A percentile compares a stretch with the other conserved stretches of the same genome.
Conservation (phyloP, 1,140 invertebrate species). For the Bacillus rossius region DNA sequence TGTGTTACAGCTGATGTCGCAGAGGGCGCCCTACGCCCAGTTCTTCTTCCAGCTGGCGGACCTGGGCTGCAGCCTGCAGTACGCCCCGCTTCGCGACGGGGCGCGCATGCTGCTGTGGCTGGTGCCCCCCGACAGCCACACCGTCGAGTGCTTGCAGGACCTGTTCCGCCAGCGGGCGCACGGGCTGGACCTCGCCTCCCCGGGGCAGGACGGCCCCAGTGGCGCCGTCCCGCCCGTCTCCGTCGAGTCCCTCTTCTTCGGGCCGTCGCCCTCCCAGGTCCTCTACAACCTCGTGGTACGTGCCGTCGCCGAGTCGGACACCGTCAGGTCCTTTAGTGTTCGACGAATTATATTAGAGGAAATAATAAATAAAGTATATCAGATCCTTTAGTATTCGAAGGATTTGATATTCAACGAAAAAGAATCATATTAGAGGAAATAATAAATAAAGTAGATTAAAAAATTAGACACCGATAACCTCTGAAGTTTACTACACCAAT, state of each 20-base stretch:
- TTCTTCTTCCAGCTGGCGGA: conserved; percentile 91
- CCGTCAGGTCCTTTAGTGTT: too few relatives aligned
- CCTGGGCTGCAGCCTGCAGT: conserved; percentile 73
- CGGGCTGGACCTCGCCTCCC: background rate
- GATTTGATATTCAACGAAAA: too few relatives aligned
- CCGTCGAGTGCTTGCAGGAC: conserved; percentile 53
- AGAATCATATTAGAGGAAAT: too few relatives aligned
- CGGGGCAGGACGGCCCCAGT: background rate
- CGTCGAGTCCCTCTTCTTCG: conserved; percentile 69
- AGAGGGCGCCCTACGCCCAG: conserved; percentile 71
- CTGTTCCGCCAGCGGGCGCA: conserved; percentile 1
- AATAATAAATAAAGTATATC: too few relatives aligned
- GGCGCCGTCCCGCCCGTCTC: conserved; percentile 22
- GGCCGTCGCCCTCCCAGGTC: conserved; percentile 67
- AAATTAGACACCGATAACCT: too few relatives aligned
- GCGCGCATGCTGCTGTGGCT: conserved; percentile 82
- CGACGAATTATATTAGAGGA: too few relatives aligned
- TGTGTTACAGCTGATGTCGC: conserved; percentile 65
- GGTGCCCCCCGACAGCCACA: conserved; percentile 80
- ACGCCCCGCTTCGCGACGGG: conserved; percentile 76
- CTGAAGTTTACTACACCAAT: too few relatives aligned
- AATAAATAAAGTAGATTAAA: too few relatives aligned
- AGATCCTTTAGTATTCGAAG: too few relatives aligned
- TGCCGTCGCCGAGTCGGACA: background rate
- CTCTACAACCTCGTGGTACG: conserved; percentile 63